Percentiles rank a stretch among this genome's conserved stretches.
Conservation (phyloP, 2,888 invertebrate genomes). For the Dasysyrphus albostriatus region DNA sequence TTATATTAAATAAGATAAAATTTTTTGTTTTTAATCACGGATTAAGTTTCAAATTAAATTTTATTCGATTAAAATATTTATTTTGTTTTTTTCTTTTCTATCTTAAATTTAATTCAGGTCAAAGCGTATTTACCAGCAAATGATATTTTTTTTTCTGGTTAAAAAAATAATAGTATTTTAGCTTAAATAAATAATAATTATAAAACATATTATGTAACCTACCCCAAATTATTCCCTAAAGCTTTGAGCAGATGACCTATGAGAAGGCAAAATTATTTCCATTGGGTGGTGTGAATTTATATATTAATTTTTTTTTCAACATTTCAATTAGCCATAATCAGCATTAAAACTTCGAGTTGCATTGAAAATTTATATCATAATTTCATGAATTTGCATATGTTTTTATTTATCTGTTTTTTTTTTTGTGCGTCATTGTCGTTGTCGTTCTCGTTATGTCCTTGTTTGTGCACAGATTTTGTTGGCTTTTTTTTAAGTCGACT, state of each 20-base stretch:
- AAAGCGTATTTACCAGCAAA: background rate
- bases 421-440: background rate
- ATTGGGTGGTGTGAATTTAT: constrained; percentile 18
- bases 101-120: constrained; percentile 25
- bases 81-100: background rate
- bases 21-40: background rate
- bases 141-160: background rate
- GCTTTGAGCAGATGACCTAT: background rate
- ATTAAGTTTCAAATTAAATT: constrained; percentile 10
- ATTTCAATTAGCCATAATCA: constrained; percentile 56
- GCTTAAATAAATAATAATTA: constrained; percentile 9
- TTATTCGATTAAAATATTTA: background rate
- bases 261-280: background rate
- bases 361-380: constrained; percentile 40
- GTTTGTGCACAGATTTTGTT: constrained; percentile 26
- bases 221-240: background rate
- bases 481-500: constrained; percentile 1
- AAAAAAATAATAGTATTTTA: background rate
- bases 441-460: background rate
- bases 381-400: constrained; percentile 51
- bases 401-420: constrained; percentile 22
- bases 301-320: constrained; percentile 13
- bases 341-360: constrained; percentile 26
- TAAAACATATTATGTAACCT: background rate
- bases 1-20: background rate